These are phyloP conservation scores for Diphyllodes magnificus DNA, from an alignment of 2,113 vertebrate genomes.

Conservation along the genomic window DNA sequence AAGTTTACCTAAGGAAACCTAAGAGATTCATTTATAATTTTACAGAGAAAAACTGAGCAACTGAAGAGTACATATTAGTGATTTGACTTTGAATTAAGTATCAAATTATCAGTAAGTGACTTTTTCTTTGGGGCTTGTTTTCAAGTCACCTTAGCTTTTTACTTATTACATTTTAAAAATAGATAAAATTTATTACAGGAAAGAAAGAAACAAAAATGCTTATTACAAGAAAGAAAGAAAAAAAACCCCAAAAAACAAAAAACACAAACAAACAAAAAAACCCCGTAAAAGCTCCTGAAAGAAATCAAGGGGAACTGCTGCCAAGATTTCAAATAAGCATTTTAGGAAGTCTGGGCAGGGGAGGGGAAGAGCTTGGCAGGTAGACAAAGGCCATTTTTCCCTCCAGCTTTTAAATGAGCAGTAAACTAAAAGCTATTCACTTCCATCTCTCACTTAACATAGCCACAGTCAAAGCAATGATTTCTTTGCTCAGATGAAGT, in stretches of 20 bases:
- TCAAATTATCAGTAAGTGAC: background rate
- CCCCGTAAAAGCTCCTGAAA: background rate
- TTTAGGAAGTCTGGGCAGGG: conserved; percentile 6
- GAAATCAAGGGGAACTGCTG: conserved; percentile 7
- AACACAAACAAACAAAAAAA: no score
- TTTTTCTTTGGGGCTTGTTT: background rate
- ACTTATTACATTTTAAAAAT: background rate
- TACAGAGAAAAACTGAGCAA: background rate
- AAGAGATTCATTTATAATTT: background rate
- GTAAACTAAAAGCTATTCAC: conserved; percentile 57
- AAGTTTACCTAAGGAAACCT: background rate
- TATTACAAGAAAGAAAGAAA: background rate
- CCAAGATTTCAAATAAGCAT: conserved; percentile 19
- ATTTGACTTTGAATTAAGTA: background rate
- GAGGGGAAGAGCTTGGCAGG: conserved; percentile 4
- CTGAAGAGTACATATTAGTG: background rate
- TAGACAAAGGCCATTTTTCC: conserved; percentile 44
- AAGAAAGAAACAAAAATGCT: background rate
- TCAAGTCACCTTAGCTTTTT: background rate
- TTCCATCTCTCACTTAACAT: conserved; percentile 32
- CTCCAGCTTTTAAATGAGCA: conserved; percentile 59
- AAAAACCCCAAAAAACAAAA: background rate
- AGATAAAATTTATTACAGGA: background rate
- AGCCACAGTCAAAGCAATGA: conserved; percentile 53
- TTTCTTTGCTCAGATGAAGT: conserved; percentile 55